Conservation (phyloP, 2,797 vertebrate species). For the Varecia variegata region DNA sequence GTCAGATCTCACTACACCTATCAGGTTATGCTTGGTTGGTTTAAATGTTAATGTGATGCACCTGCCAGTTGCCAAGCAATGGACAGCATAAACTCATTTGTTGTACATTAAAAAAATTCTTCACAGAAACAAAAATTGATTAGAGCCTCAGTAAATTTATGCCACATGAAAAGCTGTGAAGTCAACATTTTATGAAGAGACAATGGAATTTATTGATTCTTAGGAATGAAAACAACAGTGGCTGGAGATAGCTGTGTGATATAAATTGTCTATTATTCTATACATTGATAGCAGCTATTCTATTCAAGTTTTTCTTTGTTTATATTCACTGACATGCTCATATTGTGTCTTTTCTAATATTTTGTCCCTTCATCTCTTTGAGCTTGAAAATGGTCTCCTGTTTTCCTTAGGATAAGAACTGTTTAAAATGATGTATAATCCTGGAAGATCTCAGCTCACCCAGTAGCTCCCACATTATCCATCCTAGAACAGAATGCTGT, state of each 20-base stretch:
- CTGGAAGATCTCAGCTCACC: not conserved
- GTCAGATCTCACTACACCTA: slow-evolving; percentile 4
- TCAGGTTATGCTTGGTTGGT: not conserved
- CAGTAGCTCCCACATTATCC: rapidly evolving
- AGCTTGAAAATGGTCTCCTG: not conserved
- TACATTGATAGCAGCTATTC: not conserved
- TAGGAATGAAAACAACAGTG: not conserved
- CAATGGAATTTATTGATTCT: not conserved
- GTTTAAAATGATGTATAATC: not conserved
- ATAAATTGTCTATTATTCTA: not conserved
- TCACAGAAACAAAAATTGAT: slow-evolving; percentile 43
- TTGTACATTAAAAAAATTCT: not conserved
- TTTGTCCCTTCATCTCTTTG: not conserved
- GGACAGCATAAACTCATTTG: not conserved
- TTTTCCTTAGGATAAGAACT: not conserved
- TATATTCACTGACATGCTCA: not conserved
- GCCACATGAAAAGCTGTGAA: not conserved
- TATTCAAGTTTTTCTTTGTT: not conserved
- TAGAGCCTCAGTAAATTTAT: not conserved
- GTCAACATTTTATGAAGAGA: not conserved
- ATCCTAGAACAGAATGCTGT: not conserved
- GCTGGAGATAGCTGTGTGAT: not conserved
- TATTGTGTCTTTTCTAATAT: not conserved
- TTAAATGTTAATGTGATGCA: not conserved
- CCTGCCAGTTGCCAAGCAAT: not conserved